Percentiles rank a stretch among this genome's conserved stretches.
These are phyloP conservation scores for Palloptera scutellata DNA, from an alignment of 2,888 invertebrate genomes.

Conservation along the genomic window DNA sequence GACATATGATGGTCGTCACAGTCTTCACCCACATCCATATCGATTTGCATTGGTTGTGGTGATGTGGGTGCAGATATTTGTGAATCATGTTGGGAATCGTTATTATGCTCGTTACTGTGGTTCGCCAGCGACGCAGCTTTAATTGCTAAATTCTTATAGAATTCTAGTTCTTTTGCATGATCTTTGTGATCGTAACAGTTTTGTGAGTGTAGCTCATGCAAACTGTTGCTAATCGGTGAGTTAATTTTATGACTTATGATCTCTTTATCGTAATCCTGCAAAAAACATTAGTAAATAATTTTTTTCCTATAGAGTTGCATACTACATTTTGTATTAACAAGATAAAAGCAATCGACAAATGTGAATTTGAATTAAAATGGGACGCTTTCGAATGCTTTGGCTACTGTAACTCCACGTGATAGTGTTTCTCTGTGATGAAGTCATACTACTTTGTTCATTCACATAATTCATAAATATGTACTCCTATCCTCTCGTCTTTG, in stretches of 20 bases:
- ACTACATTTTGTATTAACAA: no score
- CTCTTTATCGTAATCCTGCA: slow-evolving; percentile 62
- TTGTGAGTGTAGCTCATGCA: slow-evolving; percentile 36
- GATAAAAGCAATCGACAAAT: not conserved
- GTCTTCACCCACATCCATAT: slow-evolving; percentile 45
- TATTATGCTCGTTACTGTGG: slow-evolving; percentile 31
- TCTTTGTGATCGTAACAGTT: slow-evolving; percentile 51
- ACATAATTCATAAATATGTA: not conserved
- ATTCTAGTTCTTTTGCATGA: slow-evolving; percentile 60
- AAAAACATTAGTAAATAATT: no score
- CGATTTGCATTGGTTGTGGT: slow-evolving; percentile 55
- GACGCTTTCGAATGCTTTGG: no score
- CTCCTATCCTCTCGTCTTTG: not conserved
- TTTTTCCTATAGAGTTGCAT: no score
- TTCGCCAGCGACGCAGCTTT: slow-evolving; percentile 55
- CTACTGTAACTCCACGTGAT: no score
- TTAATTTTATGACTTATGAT: slow-evolving; percentile 57
- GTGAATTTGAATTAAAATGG: no score
- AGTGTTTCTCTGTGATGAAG: not conserved
- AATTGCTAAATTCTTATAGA: slow-evolving; percentile 58
- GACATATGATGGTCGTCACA: slow-evolving; percentile 38
- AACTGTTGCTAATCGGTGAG: slow-evolving; percentile 52
- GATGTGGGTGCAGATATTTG: slow-evolving; percentile 41
- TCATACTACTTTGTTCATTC: not conserved
- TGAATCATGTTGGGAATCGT: slow-evolving; percentile 10